These are phyloP conservation scores for Centroberyx gerrardi DNA, from an alignment of 2,797 vertebrate genomes.

Conservation along the genomic window DNA sequence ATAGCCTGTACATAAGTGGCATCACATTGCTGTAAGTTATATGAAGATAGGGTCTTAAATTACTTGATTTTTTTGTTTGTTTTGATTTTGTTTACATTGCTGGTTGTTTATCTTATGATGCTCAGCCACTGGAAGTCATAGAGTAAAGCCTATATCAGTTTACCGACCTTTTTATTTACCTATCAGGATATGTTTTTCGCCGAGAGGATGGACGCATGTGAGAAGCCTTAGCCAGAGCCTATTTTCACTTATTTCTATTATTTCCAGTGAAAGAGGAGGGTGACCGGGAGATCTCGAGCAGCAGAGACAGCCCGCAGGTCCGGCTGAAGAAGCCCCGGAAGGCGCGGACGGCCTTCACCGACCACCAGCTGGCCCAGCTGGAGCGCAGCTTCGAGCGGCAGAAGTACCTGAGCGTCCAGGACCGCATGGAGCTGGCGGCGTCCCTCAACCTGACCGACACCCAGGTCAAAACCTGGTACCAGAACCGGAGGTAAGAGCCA, in stretches of 20 bases:
- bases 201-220: not conserved
- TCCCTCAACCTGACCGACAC: constrained; percentile 99
- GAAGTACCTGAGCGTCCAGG: constrained; percentile 98
- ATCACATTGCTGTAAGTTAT: too few species aligned
- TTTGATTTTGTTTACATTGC: too few species aligned
- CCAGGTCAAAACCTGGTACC: constrained; percentile 99
- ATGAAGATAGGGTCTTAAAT: too few species aligned
- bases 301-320: constrained; percentile 95
- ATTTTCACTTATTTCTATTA: not conserved
- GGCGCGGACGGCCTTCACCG: constrained; percentile 97
- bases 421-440: constrained; percentile 98
- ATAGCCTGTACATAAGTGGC: too few species aligned
- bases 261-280: constrained; percentile 95
- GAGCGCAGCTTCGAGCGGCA: constrained; percentile 98
- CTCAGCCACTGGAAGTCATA: too few species aligned
- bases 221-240: constrained; percentile 2
- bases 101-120: too few species aligned
- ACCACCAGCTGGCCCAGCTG: constrained; percentile 97
- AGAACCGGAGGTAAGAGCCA: constrained; percentile 93
- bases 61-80: too few species aligned
- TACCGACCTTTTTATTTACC: too few species aligned
- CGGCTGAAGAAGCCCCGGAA: constrained; percentile 97
- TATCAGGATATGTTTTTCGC: too few species aligned
- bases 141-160: too few species aligned
- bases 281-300: constrained; percentile 97